Conservation (phyloP, 2,888 invertebrate genomes). For the Punctoribates punctum region DNA sequence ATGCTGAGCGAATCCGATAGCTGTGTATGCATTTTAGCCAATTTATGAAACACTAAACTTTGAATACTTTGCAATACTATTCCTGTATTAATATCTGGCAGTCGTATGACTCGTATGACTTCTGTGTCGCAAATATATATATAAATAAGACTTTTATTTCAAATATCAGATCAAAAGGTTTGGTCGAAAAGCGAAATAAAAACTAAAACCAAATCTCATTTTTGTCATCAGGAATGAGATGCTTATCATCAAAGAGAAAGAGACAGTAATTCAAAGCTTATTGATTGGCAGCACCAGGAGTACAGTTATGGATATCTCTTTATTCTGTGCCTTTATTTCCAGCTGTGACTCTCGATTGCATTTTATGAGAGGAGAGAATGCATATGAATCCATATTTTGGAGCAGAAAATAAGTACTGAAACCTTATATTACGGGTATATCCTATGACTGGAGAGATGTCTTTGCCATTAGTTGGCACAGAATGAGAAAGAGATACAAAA, state of each 20-base stretch:
- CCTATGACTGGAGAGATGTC: not conserved
- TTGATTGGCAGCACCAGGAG: not conserved
- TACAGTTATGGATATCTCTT: not conserved
- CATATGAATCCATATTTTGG: slow-evolving; percentile 31
- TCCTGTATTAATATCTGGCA: not conserved
- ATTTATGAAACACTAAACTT: slow-evolving; percentile 28
- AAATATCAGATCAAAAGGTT: not conserved
- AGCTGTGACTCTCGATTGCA: slow-evolving; percentile 11
- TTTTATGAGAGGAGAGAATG: not conserved
- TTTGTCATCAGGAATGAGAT: not conserved
- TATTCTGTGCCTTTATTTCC: slow-evolving; percentile 3
- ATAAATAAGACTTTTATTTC: not conserved
- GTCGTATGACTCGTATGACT: slow-evolving; percentile 5
- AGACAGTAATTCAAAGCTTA: slow-evolving; percentile 5
- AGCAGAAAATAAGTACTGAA: slow-evolving; percentile 8
- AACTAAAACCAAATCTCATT: not conserved
- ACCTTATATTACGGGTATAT: not conserved
- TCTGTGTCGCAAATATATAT: not conserved
- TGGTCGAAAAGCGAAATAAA: not conserved
- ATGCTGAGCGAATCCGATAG: slow-evolving; percentile 24
- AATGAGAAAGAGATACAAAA: slow-evolving; percentile 7
- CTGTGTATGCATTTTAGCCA: slow-evolving; percentile 28
- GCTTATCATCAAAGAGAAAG: not conserved
- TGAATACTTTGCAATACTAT: slow-evolving; percentile 13
- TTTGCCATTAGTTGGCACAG: slow-evolving; percentile 31